A percentile compares a stretch with the other conserved stretches of the same genome.
Evolutionary conservation across 2,888 invertebrate species (phyloP).

Genomic region (Osmoderma eremita): DNA sequence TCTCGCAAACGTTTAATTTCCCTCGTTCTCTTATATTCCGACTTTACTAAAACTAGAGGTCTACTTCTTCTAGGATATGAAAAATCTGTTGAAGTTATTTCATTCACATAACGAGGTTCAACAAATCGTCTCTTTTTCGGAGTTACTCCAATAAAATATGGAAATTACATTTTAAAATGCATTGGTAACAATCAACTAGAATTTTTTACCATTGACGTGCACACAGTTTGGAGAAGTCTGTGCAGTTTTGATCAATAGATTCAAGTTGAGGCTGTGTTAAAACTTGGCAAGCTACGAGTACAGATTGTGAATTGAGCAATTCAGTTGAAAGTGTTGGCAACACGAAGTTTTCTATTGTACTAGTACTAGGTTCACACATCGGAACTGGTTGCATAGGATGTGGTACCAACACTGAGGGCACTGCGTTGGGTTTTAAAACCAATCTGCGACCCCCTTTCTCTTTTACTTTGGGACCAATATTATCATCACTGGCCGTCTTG

Average conservation of each 20-base stretch:
- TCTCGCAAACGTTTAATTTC: conserved; percentile 12
- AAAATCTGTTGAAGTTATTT: conserved; percentile 7
- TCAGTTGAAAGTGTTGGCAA: conserved; percentile 3
- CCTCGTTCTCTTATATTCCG: conserved; percentile 2
- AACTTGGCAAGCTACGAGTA: background rate
- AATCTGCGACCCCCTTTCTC: background rate
- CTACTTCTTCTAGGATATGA: background rate
- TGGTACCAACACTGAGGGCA: background rate
- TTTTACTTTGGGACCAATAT: background rate
- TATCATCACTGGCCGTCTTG: no score
- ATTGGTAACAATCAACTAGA: background rate
- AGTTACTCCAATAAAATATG: background rate
- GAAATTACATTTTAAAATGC: background rate
- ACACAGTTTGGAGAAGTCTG: no score
- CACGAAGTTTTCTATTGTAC: background rate
- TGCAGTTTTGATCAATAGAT: background rate
- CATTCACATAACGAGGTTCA: conserved; percentile 7
- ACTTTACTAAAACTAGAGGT: background rate
- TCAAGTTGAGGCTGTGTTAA: conserved; percentile 6
- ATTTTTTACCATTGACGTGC: conserved; percentile 4
- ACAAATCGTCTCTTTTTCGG: conserved; percentile 7
- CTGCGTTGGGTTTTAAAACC: background rate
- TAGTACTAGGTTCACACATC: background rate
- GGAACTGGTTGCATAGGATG: background rate
- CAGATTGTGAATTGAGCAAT: conserved; percentile 4